Base-by-base conservation (phyloP, 2,797 vertebrate species). In the Poecilia picta region DNA sequence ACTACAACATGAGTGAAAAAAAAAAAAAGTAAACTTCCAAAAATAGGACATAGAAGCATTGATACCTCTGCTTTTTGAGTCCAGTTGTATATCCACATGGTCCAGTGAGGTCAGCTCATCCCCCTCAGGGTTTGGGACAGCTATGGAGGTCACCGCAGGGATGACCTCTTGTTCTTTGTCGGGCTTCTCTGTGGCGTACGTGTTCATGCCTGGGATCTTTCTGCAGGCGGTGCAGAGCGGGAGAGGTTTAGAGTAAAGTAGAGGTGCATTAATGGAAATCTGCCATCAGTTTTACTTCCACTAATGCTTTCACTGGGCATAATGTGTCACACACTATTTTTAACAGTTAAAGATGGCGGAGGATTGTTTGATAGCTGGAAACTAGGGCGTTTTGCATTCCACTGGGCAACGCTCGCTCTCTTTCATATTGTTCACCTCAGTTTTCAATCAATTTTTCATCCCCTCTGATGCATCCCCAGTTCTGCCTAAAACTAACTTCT, bases 161-260 rank as follows among this genome's bases (percentile, higher is more conserved):
- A 95, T 93, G 84, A 95, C 94, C 91, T 95, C 94, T 89, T 94
- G 93, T 91, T 95, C 93, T 91, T 95, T 95, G 81, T 95, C 94
- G 5, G 94, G 87, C 89, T 94, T 93, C 90, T 94, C 93, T 10
- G 77, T 85, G 59, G 93, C 91, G 85, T 94, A 95, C 15, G 91
- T 94, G 87, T 93, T 92, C 86, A 93, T 91, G 86, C 92, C 93
- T 0, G 92, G 94, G 72, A 94, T 93, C 92, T 95, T 95, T 91
- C 94, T 95, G 88, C 28, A 82, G 82, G 85, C 79, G 51, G 51
- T 74, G 62, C 55, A 75, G 74, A 66, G n/a, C 10, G 13, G 39
- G 8, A 36, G 12, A 25, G 45, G 39, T 75, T 70, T 33, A 16
- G 15, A 28, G 13, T 25, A 23, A 46, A 73, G 47, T 80, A 77